Conservation (phyloP, 35 echinoderm and acorn worm genomes). For the Chiridota heheva region DNA sequence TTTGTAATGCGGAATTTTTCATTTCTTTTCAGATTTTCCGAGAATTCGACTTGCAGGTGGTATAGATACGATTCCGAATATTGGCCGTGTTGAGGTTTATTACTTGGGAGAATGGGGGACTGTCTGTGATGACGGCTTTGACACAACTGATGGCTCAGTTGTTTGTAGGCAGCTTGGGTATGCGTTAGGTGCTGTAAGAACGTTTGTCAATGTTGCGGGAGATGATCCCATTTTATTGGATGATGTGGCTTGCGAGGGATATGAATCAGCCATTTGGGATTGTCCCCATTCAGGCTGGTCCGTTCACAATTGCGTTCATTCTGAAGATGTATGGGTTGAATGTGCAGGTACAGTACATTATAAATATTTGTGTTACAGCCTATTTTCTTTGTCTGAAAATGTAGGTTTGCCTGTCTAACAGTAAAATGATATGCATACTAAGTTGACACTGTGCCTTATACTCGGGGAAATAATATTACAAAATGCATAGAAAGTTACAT, state of each 20-base stretch:
- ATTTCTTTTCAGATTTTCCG: too few species aligned
- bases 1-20: too few species aligned
- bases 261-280: background rate
- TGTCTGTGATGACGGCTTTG: constrained; percentile 16
- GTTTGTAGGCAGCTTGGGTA: constrained; percentile 31
- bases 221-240: background rate
- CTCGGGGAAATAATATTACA: too few species aligned
- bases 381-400: too few species aligned
- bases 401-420: too few species aligned
- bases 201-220: background rate
- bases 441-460: too few species aligned
- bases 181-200: background rate
- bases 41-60: too few species aligned
- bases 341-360: too few species aligned
- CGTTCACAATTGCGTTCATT: background rate
- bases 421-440: too few species aligned
- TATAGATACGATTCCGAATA: too few species aligned
- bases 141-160: constrained; percentile 3
- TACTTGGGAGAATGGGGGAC: constrained; percentile 13
- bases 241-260: background rate
- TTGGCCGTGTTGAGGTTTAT: constrained; percentile 12
- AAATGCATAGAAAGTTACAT: too few species aligned
- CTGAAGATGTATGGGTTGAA: background rate
- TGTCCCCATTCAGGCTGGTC: background rate
- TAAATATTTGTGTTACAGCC: too few species aligned